phyloP scores from a whole-genome alignment of 2,113 vertebrate species.

The Microcebus tavaratra region DNA sequence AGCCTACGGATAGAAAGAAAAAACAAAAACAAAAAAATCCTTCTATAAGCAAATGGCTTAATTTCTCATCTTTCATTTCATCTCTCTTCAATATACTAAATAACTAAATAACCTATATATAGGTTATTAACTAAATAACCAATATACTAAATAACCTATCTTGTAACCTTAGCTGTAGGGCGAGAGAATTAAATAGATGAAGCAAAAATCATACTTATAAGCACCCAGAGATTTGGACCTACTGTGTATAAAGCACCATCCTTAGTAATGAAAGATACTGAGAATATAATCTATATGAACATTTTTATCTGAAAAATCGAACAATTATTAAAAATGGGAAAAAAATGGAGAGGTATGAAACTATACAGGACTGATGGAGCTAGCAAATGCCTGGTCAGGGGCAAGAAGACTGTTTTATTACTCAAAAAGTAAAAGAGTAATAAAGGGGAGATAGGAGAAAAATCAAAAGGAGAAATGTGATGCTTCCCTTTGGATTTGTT shows the following conservation, averaged over 20 bases:
- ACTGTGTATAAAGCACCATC: background rate
- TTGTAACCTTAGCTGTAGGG: background rate
- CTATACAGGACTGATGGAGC: background rate
- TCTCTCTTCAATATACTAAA: background rate
- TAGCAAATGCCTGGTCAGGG: background rate
- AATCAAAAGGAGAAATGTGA: slow-evolving; percentile 16
- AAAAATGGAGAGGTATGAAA: background rate
- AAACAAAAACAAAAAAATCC: background rate
- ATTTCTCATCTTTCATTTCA: slow-evolving; percentile 19
- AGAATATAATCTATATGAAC: background rate
- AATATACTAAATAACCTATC: background rate
- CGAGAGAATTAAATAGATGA: slow-evolving; percentile 24
- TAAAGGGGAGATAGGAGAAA: background rate
- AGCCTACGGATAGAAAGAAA: background rate
- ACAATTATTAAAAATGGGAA: background rate
- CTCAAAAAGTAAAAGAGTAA: slow-evolving; percentile 6
- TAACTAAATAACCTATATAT: background rate
- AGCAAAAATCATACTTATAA: slow-evolving; percentile 28
- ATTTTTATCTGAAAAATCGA: slow-evolving; percentile 6
- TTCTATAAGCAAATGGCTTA: background rate
- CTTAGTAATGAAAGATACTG: background rate
- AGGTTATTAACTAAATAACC: too few relatives aligned
- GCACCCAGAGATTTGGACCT: slow-evolving; percentile 3
- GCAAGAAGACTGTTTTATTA: background rate
- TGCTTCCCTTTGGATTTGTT: slow-evolving; percentile 1